Base-by-base conservation (phyloP, 2,888 invertebrate genomes). In the Cheilosia pagana region DNA sequence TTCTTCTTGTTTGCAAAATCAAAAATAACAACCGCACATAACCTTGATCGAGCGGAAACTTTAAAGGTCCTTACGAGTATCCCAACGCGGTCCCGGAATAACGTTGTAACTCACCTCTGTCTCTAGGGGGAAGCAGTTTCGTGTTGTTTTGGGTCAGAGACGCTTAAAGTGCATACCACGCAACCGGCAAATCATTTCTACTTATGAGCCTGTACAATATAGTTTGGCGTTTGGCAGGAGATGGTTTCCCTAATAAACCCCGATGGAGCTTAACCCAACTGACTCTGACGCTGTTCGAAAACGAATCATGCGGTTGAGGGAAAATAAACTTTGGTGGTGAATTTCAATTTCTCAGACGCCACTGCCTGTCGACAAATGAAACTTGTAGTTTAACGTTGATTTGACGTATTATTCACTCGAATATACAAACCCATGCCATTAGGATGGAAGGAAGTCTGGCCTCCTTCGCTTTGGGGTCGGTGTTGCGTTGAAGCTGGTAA, bases 1-100 rank as follows among this genome's bases (percentile, higher is more conserved):
- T 35, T 35, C 3, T 35, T 3, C 1, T 3, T 1, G 12, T 3
- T 3, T 1, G 12, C n/a, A 43, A 72, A 62, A 57, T 65, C 57
- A 48, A 74, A 74, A 65, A 75, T 48, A 57, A 57, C 55, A 75
- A 57, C 63, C 74, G n/a, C n/a, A 45, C 63, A 55, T 35, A 14
- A 41, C 50, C 63, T 23, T 57, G 48, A 53, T 62, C 43, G 62
- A 53, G 35, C 28, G 28, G 28, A 45, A 65, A 57, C 28, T 25
- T 57, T 45, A 25, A 35, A 35, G 41, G 12, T 35, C 3, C 35
- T 35, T 35, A 35, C 28, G 28, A 28, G 28, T 6, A 28, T 28
- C 6, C 28, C 8, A 2, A n/a, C 31, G 1, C 10, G 12, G 12
- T 3, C 35, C 35, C 35, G 35, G 12, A 8, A 4, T 35, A 5